Conservation (phyloP, 2,888 invertebrate species). For the Scaptomyza polygonia region DNA sequence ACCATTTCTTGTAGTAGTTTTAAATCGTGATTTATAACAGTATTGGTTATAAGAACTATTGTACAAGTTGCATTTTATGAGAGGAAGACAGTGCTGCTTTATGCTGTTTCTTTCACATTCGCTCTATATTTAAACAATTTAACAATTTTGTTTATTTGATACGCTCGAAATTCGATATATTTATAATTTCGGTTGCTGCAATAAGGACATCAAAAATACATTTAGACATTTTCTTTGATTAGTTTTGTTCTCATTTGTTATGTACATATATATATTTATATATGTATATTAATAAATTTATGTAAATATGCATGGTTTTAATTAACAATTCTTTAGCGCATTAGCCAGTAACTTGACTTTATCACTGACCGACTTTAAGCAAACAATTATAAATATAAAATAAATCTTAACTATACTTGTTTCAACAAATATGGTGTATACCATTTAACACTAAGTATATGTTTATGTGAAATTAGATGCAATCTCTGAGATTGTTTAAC, state of each 20-base stretch:
- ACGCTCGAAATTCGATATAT: conserved; percentile 2
- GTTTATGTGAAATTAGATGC: conserved; percentile 39
- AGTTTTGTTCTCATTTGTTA: conserved; percentile 4
- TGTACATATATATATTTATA: neutral
- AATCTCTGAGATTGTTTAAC: conserved; percentile 62
- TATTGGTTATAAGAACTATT: too few relatives aligned
- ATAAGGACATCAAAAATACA: conserved; percentile 68
- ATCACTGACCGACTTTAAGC: conserved; percentile 1
- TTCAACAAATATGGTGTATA: conserved; percentile 4
- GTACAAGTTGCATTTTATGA: neutral
- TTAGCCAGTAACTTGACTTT: conserved; percentile 4
- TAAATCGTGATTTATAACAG: too few relatives aligned
- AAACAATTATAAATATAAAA: conserved; percentile 2
- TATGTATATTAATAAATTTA: conserved; percentile 1
- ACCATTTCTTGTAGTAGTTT: neutral
- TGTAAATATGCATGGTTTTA: conserved; percentile 7
- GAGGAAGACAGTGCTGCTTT: neutral
- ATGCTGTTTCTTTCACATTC: conserved; percentile 14
- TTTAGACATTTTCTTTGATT: conserved; percentile 20
- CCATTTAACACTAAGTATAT: conserved; percentile 1
- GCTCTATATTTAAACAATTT: neutral
- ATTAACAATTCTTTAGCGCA: conserved; percentile 17
- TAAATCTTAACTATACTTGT: conserved; percentile 1
- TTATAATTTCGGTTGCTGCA: conserved; percentile 27
- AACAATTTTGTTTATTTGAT: conserved; percentile 6